These are phyloP conservation scores for Catagonus wagneri DNA, from an alignment of 2,113 vertebrate species.

Conservation along the genomic window DNA sequence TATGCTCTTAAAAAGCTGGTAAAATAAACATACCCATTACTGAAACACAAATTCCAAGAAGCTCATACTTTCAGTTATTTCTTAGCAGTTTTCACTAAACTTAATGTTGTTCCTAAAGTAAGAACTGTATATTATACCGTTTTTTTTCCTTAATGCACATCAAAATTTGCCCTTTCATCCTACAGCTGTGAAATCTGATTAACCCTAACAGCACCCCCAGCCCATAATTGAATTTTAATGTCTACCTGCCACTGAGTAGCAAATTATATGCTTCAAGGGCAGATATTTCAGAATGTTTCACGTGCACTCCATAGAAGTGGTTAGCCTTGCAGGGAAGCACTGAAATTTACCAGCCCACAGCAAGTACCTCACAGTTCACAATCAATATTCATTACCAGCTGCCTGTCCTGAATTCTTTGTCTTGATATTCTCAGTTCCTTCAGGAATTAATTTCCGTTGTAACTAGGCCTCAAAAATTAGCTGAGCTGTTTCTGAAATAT, in stretches of 20 bases:
- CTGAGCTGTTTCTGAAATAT: conserved; percentile 62
- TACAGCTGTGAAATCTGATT: conserved; percentile 49
- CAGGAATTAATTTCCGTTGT: conserved; percentile 63
- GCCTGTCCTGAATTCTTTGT: conserved; percentile 41
- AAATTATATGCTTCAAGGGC: conserved; percentile 51
- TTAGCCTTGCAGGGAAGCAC: not conserved
- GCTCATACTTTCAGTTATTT: conserved; percentile 14
- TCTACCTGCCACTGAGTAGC: conserved; percentile 10
- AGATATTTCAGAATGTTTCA: conserved; percentile 45
- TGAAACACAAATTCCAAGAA: conserved; percentile 52
- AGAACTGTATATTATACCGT: conserved; percentile 13
- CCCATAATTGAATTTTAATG: conserved; percentile 53
- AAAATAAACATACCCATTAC: conserved; percentile 57
- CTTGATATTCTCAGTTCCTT: conserved; percentile 32
- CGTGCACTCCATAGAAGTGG: not conserved
- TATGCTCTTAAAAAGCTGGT: conserved; percentile 59
- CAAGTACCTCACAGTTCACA: conserved; percentile 42
- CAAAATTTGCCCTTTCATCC: conserved; percentile 47
- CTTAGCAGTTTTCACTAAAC: conserved; percentile 7
- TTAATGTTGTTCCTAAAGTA: not conserved
- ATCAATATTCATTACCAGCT: conserved; percentile 53
- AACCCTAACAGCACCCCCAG: not conserved
- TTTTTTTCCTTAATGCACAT: conserved; percentile 40
- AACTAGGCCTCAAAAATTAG: conserved; percentile 31
- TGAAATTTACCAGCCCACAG: conserved; percentile 51